Conservation (phyloP, 1,140 invertebrate genomes). For the Teleogryllus occipitalis region DNA sequence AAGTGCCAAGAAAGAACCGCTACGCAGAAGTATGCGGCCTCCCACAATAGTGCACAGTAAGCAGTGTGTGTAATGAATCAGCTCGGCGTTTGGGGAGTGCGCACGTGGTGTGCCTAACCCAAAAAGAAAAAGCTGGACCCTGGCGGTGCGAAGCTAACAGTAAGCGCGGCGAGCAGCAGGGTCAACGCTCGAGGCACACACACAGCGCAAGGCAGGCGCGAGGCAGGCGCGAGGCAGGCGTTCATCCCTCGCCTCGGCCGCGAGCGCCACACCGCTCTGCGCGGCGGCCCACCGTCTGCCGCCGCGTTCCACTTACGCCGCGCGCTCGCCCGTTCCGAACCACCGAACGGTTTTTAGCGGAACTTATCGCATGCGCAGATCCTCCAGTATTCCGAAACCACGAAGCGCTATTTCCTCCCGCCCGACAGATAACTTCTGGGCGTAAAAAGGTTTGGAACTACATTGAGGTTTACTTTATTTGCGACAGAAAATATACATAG, state of each 20-base stretch:
- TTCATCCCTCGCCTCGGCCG: not conserved
- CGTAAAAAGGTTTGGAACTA: too few species aligned
- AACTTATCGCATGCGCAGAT: too few species aligned
- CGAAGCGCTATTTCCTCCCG: too few species aligned
- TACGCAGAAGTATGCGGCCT: not conserved
- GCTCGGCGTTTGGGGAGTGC: not conserved
- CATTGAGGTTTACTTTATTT: too few species aligned
- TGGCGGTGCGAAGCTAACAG: not conserved
- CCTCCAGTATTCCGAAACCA: too few species aligned
- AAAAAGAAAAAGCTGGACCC: not conserved
- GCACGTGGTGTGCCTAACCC: not conserved
- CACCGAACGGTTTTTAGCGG: too few species aligned
- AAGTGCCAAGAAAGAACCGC: not conserved
- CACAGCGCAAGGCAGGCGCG: not conserved
- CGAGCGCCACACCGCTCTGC: too few species aligned
- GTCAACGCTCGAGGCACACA: not conserved
- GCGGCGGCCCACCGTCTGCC: too few species aligned
- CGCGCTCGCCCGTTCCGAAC: too few species aligned
- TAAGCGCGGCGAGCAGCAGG: not conserved
- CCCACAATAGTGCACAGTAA: not conserved
- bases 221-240: not conserved
- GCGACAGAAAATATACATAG: too few species aligned
- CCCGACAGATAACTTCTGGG: too few species aligned
- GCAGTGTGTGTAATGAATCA: not conserved
- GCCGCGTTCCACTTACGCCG: not conserved